Evolutionary conservation across 2,113 vertebrate species (phyloP).

Genomic region (Calidris pygmaea): DNA sequence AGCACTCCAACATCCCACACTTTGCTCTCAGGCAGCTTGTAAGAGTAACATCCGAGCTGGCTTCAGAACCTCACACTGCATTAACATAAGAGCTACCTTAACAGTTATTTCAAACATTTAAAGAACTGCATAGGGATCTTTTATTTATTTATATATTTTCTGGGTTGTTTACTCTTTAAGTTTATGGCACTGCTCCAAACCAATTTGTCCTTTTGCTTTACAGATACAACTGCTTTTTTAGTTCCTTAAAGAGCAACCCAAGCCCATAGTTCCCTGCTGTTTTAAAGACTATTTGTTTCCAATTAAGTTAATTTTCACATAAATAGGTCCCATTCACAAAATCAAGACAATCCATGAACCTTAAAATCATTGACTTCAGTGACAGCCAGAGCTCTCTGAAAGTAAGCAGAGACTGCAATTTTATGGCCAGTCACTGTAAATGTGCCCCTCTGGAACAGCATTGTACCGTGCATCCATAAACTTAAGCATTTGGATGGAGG

Average conservation of each 20-base stretch:
- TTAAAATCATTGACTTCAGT: background rate
- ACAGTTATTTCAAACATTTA: background rate
- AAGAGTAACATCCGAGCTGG: fast-evolving
- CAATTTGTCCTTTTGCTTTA: background rate
- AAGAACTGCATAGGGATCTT: background rate
- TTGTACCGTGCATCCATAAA: background rate
- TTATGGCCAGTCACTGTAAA: background rate
- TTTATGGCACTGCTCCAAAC: background rate
- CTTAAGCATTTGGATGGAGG: background rate
- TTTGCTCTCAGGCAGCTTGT: background rate
- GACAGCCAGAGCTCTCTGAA: background rate
- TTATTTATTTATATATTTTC: background rate
- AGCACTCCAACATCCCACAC: fast-evolving
- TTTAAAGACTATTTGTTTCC: background rate
- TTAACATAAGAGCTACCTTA: background rate
- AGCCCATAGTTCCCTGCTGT: background rate
- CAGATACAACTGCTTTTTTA: background rate
- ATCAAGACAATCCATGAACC: background rate
- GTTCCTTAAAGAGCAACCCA: background rate
- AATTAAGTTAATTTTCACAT: background rate
- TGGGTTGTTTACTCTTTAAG: background rate
- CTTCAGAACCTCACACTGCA: background rate
- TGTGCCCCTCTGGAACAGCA: background rate
- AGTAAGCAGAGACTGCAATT: background rate
- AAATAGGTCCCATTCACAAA: background rate